These are phyloP conservation scores for Cantharis rustica DNA, from an alignment of 2,888 invertebrate genomes.

Conservation along the genomic window DNA sequence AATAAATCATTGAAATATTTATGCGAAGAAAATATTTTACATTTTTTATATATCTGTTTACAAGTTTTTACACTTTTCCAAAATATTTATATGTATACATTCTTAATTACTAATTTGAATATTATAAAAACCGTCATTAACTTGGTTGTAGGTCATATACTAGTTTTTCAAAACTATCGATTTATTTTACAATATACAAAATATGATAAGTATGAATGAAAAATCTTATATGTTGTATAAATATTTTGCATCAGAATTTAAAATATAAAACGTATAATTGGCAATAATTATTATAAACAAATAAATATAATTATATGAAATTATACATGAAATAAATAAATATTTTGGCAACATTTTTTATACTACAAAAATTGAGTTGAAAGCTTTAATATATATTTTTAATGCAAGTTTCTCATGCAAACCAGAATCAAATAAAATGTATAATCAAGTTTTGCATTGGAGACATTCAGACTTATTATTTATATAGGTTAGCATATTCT, in stretches of 20 bases:
- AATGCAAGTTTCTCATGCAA: not conserved
- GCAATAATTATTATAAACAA: not conserved
- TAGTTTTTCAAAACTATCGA: too few relatives aligned
- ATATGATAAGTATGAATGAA: too few relatives aligned
- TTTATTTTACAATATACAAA: too few relatives aligned
- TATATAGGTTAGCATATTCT: slow-evolving; percentile 5
- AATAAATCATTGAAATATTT: not conserved
- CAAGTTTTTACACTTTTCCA: not conserved
- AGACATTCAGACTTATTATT: slow-evolving; percentile 2
- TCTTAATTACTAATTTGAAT: not conserved
- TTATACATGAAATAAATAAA: not conserved
- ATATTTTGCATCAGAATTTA: too few relatives aligned
- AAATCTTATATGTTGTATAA: too few relatives aligned
- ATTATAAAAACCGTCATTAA: not conserved
- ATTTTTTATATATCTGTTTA: not conserved
- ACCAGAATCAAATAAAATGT: not conserved
- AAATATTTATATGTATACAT: not conserved
- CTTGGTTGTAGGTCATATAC: too few relatives aligned
- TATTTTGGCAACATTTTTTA: not conserved
- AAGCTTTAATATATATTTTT: not conserved
- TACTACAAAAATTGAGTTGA: not conserved
- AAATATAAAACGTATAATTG: too few relatives aligned
- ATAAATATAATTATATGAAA: not conserved
- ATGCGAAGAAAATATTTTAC: not conserved
- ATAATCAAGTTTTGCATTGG: not conserved